A percentile compares a stretch with the other conserved stretches of the same genome.
These are phyloP conservation scores for Lepus townsendii DNA, from an alignment of 2,797 vertebrate genomes.

Conservation along the genomic window DNA sequence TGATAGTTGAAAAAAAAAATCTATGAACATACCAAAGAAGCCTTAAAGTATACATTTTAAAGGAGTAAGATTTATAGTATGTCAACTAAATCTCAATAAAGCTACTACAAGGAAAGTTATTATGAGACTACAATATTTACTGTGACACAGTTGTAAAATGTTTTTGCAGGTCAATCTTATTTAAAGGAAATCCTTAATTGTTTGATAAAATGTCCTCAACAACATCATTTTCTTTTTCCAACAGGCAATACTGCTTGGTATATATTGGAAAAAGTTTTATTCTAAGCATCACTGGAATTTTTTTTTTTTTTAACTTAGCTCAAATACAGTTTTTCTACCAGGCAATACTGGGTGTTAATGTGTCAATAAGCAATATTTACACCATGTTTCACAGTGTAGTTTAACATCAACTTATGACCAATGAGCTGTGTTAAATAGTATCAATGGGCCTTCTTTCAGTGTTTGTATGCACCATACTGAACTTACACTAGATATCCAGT, in stretches of 20 bases:
- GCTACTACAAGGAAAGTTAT: neutral
- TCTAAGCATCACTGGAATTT: neutral
- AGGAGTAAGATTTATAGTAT: neutral
- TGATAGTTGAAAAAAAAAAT: neutral
- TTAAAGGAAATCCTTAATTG: neutral
- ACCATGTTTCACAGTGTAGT: neutral
- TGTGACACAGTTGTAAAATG: neutral
- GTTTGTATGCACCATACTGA: neutral
- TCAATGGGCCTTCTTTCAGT: neutral
- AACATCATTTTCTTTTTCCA: neutral
- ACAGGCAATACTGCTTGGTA: neutral
- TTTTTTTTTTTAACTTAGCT: neutral
- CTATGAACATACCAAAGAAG: neutral
- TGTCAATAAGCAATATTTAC: constrained; percentile 23
- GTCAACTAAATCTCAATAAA: neutral
- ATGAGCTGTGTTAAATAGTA: neutral
- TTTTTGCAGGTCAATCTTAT: neutral
- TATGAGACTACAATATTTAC: neutral
- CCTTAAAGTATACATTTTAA: neutral
- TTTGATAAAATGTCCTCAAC: neutral
- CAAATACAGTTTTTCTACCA: neutral
- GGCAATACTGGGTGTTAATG: neutral
- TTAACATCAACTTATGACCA: neutral
- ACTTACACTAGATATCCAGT: neutral
- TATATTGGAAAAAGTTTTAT: neutral